These are phyloP conservation scores for Lamprologus speciosus DNA, from an alignment of 2,113 vertebrate genomes.

Conservation along the genomic window DNA sequence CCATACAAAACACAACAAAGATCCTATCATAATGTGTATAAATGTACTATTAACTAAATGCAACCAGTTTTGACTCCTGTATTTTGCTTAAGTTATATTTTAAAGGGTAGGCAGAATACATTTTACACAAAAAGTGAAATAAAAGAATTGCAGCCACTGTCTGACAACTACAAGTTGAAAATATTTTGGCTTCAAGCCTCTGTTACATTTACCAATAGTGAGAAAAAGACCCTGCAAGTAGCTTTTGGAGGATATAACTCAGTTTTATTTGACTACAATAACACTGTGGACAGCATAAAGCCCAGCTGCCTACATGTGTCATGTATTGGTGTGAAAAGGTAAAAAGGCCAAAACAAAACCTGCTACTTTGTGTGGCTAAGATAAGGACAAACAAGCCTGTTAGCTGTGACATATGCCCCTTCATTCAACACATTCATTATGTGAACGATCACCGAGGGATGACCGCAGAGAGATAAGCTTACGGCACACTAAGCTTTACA, in stretches of 20 bases:
- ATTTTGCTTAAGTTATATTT: not conserved
- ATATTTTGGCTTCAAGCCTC: not conserved
- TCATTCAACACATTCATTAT: conserved; percentile 63
- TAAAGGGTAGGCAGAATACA: fast-evolving
- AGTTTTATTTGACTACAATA: conserved; percentile 21
- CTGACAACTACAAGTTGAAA: not conserved
- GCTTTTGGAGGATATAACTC: not conserved
- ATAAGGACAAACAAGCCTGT: conserved; percentile 53
- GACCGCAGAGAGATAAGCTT: conserved; percentile 55
- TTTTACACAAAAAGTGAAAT: not conserved
- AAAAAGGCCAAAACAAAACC: not conserved
- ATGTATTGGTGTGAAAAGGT: not conserved
- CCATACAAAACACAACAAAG: not conserved
- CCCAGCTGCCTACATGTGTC: not conserved
- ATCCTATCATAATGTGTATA: not conserved
- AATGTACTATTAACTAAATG: not conserved
- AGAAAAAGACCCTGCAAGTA: not conserved
- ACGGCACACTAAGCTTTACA: conserved; percentile 35
- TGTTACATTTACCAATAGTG: not conserved
- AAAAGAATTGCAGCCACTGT: not conserved
- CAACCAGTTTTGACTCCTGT: not conserved
- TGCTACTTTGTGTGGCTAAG: conserved; percentile 56
- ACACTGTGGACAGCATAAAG: not conserved
- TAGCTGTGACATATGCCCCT: conserved; percentile 55
- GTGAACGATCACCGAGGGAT: conserved; percentile 11